A percentile compares a stretch with the other conserved stretches of the same genome.
Conservation (phyloP, 2,113 vertebrate genomes). For the Actenoides lindsayi region DNA sequence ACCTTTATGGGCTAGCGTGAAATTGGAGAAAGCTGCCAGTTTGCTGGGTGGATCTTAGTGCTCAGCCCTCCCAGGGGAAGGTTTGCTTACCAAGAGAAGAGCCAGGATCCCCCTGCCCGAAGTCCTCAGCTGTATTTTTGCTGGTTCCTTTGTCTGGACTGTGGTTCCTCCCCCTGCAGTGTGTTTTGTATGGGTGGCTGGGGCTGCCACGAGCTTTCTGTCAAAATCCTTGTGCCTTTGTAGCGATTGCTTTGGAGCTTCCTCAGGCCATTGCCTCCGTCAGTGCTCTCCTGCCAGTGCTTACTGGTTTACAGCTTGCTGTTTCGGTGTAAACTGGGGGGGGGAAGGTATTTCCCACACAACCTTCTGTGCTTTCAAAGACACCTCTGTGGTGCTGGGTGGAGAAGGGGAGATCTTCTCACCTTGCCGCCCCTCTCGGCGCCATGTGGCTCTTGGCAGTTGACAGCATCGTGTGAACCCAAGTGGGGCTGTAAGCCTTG, state of each 20-base stretch:
- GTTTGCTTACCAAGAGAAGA: background rate
- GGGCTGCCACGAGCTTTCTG: background rate
- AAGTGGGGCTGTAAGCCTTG: background rate
- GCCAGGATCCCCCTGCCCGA: background rate
- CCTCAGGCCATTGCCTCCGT: background rate
- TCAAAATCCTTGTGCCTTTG: background rate
- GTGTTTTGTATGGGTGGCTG: background rate
- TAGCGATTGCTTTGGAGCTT: background rate
- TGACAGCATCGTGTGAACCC: background rate
- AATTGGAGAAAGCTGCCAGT: background rate
- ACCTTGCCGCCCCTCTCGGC: background rate
- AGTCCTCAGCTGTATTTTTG: background rate
- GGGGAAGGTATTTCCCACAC: background rate
- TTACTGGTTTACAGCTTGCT: rapidly evolving
- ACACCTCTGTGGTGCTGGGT: background rate
- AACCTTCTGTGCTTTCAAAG: background rate
- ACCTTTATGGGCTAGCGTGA: background rate
- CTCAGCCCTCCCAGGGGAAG: background rate
- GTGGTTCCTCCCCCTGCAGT: background rate
- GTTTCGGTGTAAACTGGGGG: background rate
- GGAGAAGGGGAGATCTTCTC: background rate
- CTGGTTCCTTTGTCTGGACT: background rate
- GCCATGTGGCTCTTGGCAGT: rapidly evolving
- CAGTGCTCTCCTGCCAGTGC: background rate
- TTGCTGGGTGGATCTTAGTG: background rate